A percentile compares a stretch with the other conserved stretches of the same genome.
Evolutionary conservation across 2,888 invertebrate genomes (phyloP).

Genomic region (Acrocera orbiculus): DNA sequence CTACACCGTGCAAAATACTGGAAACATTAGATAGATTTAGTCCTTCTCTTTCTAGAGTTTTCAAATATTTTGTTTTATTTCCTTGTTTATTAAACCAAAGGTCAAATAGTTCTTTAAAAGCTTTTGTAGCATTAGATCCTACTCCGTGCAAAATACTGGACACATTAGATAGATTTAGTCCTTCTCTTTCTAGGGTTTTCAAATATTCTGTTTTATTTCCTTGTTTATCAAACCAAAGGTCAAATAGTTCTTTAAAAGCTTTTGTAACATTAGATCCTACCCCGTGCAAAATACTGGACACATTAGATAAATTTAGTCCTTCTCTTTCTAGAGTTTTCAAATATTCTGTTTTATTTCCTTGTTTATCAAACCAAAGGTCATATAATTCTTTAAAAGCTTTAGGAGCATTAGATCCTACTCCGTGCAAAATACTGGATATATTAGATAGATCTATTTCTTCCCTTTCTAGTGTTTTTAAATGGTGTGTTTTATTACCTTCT

Average conservation of each 20-base stretch:
- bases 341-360: conserved; percentile 3
- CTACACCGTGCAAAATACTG: too few species aligned
- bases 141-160: too few species aligned
- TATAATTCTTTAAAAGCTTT: conserved; percentile 4
- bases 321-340: conserved; percentile 4
- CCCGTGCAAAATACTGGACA: background rate
- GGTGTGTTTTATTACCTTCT: conserved; percentile 1
- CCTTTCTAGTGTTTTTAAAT: conserved; percentile 9
- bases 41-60: too few species aligned
- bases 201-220: too few species aligned
- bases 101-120: too few species aligned
- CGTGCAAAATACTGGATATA: conserved; percentile 15
- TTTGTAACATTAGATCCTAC: background rate
- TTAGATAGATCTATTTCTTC: conserved; percentile 13
- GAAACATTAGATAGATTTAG: too few species aligned
- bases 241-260: background rate
- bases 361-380: conserved; percentile 1
- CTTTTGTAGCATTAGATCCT: too few species aligned
- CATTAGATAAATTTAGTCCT: conserved; percentile 1
- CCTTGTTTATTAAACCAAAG: too few species aligned
- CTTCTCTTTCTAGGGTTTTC: too few species aligned
- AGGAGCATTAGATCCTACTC: conserved; percentile 8
- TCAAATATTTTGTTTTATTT: too few species aligned
- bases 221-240: background rate
- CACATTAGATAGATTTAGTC: too few species aligned